Conservation (phyloP, 2,888 invertebrate species). For the Drosophila colorata region DNA sequence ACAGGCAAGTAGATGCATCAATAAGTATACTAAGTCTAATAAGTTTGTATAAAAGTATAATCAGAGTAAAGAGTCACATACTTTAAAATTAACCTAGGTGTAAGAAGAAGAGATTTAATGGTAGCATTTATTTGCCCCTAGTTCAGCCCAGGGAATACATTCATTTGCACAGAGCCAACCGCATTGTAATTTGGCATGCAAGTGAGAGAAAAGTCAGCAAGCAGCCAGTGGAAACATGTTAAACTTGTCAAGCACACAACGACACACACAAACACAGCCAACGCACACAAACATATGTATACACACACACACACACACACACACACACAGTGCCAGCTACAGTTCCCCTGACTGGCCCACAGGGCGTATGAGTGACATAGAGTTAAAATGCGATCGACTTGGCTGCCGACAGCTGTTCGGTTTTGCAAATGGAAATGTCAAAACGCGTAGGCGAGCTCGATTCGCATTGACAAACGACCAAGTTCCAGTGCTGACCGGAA, state of each 20-base stretch:
- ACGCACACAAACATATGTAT: slow-evolving; percentile 10
- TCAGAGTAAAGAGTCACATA: too few species aligned
- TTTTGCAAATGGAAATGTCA: slow-evolving; percentile 43
- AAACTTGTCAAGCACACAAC: slow-evolving; percentile 51
- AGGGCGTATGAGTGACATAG: slow-evolving; percentile 69
- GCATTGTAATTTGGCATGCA: slow-evolving; percentile 39
- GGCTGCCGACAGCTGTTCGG: slow-evolving; percentile 45
- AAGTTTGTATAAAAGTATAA: too few species aligned
- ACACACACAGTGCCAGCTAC: slow-evolving; percentile 2
- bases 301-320: slow-evolving; percentile 11
- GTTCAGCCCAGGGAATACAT: not conserved
- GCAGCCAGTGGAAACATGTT: slow-evolving; percentile 57
- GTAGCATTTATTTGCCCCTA: not conserved
- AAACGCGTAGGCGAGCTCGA: slow-evolving; percentile 33
- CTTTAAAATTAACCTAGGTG: not conserved
- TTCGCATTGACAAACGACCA: slow-evolving; percentile 37
- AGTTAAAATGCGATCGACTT: slow-evolving; percentile 54
- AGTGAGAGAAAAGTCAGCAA: slow-evolving; percentile 17
- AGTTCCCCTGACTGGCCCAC: slow-evolving; percentile 31
- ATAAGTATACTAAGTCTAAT: too few species aligned
- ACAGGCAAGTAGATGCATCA: too few species aligned
- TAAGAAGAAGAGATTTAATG: not conserved
- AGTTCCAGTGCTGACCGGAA: slow-evolving; percentile 40
- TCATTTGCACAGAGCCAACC: slow-evolving; percentile 11
- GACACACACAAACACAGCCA: not conserved